Evolutionary conservation across 1,140 invertebrate genomes (phyloP).

Genomic region (Penaeus japonicus): DNA sequence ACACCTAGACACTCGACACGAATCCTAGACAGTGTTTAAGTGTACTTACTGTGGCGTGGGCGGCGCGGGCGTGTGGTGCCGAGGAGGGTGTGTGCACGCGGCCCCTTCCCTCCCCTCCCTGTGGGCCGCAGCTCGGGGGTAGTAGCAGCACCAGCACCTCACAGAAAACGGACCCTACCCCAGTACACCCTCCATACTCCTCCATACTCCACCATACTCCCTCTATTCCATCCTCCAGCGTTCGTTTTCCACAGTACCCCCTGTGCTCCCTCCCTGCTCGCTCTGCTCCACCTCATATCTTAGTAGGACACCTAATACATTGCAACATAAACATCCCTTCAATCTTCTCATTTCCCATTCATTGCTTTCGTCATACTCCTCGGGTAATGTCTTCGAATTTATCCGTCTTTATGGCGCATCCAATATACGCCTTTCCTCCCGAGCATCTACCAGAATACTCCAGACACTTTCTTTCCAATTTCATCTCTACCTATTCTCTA

Average conservation of each 20-base stretch:
- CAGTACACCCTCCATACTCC: constrained; percentile 36
- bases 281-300: too few relatives aligned
- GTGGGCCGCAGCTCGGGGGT: constrained; percentile 31
- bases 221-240: neutral
- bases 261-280: too few relatives aligned
- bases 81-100: constrained; percentile 37
- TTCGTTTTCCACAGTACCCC: neutral
- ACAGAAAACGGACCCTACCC: constrained; percentile 47
- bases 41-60: constrained; percentile 45
- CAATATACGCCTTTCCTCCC: too few relatives aligned
- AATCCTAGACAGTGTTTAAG: neutral
- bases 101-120: constrained; percentile 41
- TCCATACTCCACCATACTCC: constrained; percentile 17
- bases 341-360: too few relatives aligned
- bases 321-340: too few relatives aligned
- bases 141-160: constrained; percentile 17
- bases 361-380: too few relatives aligned
- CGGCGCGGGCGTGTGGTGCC: constrained; percentile 33
- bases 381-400: too few relatives aligned
- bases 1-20: constrained; percentile 16
- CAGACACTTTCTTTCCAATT: too few relatives aligned
- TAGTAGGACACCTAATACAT: too few relatives aligned
- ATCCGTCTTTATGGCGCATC: too few relatives aligned
- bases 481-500: too few relatives aligned
- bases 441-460: too few relatives aligned